Percentiles rank a stretch among this genome's conserved stretches.
These are phyloP conservation scores for Ochotona princeps DNA, from an alignment of 2,113 vertebrate genomes.

Conservation along the genomic window DNA sequence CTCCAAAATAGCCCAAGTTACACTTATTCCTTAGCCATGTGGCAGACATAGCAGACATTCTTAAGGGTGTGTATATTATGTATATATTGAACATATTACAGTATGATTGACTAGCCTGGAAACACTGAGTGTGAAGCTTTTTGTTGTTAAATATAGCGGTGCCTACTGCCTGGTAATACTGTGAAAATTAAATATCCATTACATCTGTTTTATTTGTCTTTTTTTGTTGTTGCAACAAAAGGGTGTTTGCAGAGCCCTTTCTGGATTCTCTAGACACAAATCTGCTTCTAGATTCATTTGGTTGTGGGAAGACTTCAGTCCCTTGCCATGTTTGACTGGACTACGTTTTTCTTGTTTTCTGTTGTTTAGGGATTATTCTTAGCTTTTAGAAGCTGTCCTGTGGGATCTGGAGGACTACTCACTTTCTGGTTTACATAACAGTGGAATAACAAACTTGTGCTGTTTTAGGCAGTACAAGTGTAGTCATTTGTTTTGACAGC, in stretches of 20 bases:
- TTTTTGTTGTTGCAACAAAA: no score
- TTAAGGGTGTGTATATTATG: background rate
- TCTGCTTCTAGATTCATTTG: no score
- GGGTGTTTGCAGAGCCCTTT: no score
- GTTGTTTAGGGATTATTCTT: no score
- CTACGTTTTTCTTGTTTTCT: no score
- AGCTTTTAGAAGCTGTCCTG: no score
- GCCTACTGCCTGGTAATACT: background rate
- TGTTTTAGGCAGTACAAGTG: background rate
- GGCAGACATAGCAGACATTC: background rate
- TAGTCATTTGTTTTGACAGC: background rate
- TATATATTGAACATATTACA: no score
- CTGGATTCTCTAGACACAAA: no score
- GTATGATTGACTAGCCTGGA: background rate
- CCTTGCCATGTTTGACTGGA: no score
- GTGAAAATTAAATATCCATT: background rate
- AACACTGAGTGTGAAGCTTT: background rate
- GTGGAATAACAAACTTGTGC: background rate
- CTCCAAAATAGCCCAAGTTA: conserved; percentile 26
- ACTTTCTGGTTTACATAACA: background rate
- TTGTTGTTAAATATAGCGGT: background rate
- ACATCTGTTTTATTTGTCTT: no score
- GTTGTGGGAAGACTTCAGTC: no score
- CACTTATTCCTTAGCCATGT: background rate
- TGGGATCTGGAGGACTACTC: background rate